Evolutionary conservation across 2,797 vertebrate genomes (phyloP), one percentile per base, ranked within the genome.

Genomic region (Bufotes viridis): DNA sequence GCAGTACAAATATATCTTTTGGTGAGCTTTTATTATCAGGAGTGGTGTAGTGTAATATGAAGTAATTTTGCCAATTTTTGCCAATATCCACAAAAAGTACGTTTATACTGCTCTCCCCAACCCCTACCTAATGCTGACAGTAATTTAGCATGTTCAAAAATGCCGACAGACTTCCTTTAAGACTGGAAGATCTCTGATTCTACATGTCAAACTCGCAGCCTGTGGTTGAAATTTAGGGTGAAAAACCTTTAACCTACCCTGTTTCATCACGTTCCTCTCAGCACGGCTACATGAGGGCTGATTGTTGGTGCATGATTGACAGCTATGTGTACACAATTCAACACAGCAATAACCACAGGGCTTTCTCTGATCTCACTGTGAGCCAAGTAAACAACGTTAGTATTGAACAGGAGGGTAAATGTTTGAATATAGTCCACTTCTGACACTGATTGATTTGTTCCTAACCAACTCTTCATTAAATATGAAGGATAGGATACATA

Each of bases 401-500:
- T 55, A 81, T 75, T 91, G 90, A 90, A 85, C 88, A 91, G 83
- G 24, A 87, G 84, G 82, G 88, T 84, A 63, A 70, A 78, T 53
- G 80, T 87, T 72, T 86, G 81, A 88, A 90, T 89, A 89, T 87
- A 22, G 76, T 87, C 82, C 81, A 90, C 84, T 91, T 91, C 57
- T 60, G 82, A 42, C 42, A 42, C 10, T 80, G 74, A 90, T 90
- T 58, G 87, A 82, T 26, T 55, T 81, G 51, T 78, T 86, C 51
- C 0, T 18, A 53, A 90, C 80, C 84, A 90, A 93, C 89, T 87
- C 86, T 84, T 65, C 60, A 90, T 87, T 90, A 87, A 49, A 22
- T 24, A 70, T 22, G 60, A 70, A 69, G 24, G 24, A 55, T 51
- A 65, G 42, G 80, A 65, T 51, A 24, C 42, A 60, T 81, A 81